phyloP scores from a whole-genome alignment of 2,113 vertebrate species.

The Nycticebus coucang region DNA sequence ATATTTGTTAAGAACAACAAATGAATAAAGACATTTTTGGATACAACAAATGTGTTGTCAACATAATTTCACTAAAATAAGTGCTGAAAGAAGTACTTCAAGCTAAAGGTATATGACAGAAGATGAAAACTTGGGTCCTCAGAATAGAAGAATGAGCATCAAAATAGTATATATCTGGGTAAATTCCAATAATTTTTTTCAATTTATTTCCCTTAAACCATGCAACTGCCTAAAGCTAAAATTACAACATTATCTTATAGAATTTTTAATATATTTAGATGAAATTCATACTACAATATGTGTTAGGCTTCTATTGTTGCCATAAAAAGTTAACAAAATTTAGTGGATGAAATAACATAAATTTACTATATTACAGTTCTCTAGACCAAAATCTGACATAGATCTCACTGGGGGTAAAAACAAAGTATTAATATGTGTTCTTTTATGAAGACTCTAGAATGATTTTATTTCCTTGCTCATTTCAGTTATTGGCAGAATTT shows the following conservation, averaged over 20 bases:
- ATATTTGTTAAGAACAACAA: not conserved
- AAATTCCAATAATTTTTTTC: not conserved
- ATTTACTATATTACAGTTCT: not conserved
- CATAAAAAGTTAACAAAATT: not conserved
- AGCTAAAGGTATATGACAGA: not conserved
- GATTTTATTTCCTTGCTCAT: not conserved
- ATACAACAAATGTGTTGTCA: not conserved
- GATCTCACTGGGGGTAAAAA: not conserved
- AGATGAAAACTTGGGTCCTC: not conserved
- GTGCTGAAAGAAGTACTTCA: not conserved
- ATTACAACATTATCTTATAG: not conserved
- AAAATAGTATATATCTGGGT: not conserved
- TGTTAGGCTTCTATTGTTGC: not conserved
- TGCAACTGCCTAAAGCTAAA: not conserved
- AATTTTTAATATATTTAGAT: not conserved
- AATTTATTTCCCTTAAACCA: not conserved
- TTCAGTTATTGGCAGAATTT: not conserved
- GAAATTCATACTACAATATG: not conserved
- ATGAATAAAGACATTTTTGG: slow-evolving; percentile 13
- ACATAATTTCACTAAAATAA: not conserved
- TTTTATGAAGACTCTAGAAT: not conserved
- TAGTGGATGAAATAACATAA: not conserved
- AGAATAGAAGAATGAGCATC: not conserved
- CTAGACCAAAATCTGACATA: not conserved
- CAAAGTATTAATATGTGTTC: not conserved